A percentile compares a stretch with the other conserved stretches of the same genome.
These are phyloP conservation scores for Tachystola acroxantha DNA, from an alignment of 2,888 invertebrate species.

Conservation along the genomic window DNA sequence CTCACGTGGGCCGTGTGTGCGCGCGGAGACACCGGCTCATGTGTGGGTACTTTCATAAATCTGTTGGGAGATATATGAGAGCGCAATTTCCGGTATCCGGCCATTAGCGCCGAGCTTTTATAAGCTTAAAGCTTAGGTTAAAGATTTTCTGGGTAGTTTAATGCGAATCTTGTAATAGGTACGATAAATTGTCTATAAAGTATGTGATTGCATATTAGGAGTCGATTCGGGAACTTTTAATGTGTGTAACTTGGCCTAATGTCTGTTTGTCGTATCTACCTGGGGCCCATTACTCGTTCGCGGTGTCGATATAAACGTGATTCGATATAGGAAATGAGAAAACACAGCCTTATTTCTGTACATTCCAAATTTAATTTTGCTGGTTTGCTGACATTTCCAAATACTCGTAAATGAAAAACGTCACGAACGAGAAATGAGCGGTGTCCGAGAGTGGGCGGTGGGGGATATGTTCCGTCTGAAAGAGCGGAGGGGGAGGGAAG, in stretches of 20 bases:
- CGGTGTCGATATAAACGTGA: conserved; percentile 12
- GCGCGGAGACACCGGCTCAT: conserved; percentile 72
- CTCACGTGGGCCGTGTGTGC: conserved; percentile 32
- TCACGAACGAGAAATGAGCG: conserved; percentile 72
- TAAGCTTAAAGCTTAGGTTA: conserved; percentile 81
- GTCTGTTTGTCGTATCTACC: conserved; percentile 50
- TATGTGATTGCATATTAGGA: conserved; percentile 78
- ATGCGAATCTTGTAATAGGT: conserved; percentile 79
- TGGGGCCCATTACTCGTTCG: conserved; percentile 8
- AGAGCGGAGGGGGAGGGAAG: conserved; percentile 17
- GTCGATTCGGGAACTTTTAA: conserved; percentile 74
- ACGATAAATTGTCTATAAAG: conserved; percentile 77
- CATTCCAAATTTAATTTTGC: conserved; percentile 13
- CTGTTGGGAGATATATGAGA: conserved; percentile 93
- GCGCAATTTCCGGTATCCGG: conserved; percentile 94
- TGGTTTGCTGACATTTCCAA: conserved; percentile 7
- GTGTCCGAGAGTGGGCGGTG: conserved; percentile 58
- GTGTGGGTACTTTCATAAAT: conserved; percentile 91
- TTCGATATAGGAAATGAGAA: conserved; percentile 7
- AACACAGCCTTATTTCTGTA: background rate
- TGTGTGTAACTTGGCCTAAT: conserved; percentile 76
- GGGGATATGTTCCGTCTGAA: conserved; percentile 19
- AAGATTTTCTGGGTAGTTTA: conserved; percentile 79
- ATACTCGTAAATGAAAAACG: conserved; percentile 31
- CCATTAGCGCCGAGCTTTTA: conserved; percentile 85